A percentile compares a stretch with the other conserved stretches of the same genome.
Conservation (phyloP, 1,140 invertebrate genomes). For the Bombus confusus region DNA sequence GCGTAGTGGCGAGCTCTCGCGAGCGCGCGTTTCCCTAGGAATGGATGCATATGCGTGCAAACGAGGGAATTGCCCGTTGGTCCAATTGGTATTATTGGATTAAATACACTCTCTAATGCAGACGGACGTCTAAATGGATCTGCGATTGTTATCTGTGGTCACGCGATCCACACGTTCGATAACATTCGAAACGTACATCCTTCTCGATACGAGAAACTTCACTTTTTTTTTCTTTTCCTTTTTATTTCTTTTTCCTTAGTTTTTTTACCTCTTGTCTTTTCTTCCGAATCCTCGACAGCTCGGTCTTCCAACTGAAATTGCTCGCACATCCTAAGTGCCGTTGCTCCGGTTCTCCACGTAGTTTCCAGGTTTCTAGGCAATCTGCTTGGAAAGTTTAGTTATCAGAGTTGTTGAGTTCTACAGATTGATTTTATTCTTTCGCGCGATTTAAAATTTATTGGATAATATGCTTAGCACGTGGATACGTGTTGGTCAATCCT, state of each 20-base stretch:
- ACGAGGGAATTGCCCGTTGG: slow-evolving; percentile 42
- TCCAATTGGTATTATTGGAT: slow-evolving; percentile 47
- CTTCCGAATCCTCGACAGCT: no score
- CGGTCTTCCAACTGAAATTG: background rate
- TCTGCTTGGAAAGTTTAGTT: background rate
- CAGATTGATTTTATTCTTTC: no score
- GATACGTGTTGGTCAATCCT: no score
- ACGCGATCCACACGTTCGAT: slow-evolving; percentile 7
- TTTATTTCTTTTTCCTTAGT: background rate
- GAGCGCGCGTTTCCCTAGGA: background rate
- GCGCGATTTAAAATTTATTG: no score
- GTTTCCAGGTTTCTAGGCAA: background rate
- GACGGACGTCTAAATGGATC: slow-evolving; percentile 41
- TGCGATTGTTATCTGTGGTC: slow-evolving; percentile 25
- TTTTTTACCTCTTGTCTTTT: background rate
- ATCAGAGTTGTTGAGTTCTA: background rate
- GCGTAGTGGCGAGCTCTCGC: background rate
- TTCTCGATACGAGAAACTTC: background rate
- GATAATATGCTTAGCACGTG: no score
- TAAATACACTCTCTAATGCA: slow-evolving; percentile 45
- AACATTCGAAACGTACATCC: background rate
- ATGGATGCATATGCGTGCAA: slow-evolving; percentile 44
- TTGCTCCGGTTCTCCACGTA: background rate
- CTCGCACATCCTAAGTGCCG: background rate
- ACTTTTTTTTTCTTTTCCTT: background rate